Evolutionary conservation across 2,888 invertebrate species (phyloP).

Genomic region (Tiphia femorata): DNA sequence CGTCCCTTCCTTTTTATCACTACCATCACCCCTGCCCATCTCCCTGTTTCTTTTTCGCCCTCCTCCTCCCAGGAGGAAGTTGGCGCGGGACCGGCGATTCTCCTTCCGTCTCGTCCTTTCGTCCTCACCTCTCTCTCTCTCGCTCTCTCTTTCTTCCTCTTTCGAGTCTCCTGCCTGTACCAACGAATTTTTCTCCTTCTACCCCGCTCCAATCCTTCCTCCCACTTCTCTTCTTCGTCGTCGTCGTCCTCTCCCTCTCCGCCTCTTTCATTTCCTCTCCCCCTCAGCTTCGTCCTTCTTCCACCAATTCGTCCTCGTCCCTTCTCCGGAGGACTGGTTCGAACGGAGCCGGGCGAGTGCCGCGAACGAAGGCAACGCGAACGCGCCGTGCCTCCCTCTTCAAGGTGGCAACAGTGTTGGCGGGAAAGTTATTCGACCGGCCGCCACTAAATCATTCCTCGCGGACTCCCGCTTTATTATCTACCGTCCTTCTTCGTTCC

Average conservation of each 20-base stretch:
- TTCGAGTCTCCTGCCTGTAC: background rate
- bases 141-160: too few species aligned
- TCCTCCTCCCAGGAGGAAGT: background rate
- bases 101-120: too few species aligned
- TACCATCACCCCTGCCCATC: conserved; percentile 1
- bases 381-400: conserved; percentile 41
- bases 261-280: too few species aligned
- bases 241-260: too few species aligned
- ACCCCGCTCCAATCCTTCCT: too few species aligned
- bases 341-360: conserved; percentile 9
- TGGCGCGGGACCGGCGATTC: background rate
- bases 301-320: background rate
- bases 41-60: background rate
- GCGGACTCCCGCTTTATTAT: conserved; percentile 61
- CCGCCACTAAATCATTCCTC: conserved; percentile 63
- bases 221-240: too few species aligned
- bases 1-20: conserved; percentile 6
- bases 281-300: conserved; percentile 7
- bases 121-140: too few species aligned
- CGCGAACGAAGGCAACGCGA: conserved; percentile 13
- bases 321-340: background rate
- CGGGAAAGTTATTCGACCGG: conserved; percentile 63
- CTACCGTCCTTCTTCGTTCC: conserved; percentile 40
- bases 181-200: conserved; percentile 25
- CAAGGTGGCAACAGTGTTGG: conserved; percentile 63